phyloP scores from a whole-genome alignment of 2,797 vertebrate genomes.

The Amphiprion clarkii region DNA sequence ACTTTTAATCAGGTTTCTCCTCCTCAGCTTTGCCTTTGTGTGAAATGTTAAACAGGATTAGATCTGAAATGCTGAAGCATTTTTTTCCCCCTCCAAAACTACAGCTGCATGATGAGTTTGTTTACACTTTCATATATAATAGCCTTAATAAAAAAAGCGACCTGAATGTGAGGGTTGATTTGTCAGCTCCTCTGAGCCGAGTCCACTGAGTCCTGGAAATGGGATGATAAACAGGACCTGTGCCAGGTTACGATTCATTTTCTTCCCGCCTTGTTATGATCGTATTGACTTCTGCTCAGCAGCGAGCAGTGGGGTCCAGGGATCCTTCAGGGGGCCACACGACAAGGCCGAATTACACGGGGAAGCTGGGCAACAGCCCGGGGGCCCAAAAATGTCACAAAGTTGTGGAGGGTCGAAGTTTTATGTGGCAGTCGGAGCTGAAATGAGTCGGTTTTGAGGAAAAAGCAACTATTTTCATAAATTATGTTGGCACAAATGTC shows the following conservation, averaged over 20 bases:
- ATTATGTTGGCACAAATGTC: too few relatives aligned
- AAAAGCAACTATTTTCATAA: too few relatives aligned
- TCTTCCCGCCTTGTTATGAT: slow-evolving; percentile 54
- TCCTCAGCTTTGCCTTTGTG: slow-evolving; percentile 10
- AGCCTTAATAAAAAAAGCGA: neutral
- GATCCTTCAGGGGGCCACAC: slow-evolving; percentile 10
- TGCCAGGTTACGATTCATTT: slow-evolving; percentile 55
- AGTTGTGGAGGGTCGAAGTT: neutral
- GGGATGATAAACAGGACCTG: slow-evolving; percentile 51
- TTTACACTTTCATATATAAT: neutral
- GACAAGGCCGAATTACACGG: slow-evolving; percentile 24
- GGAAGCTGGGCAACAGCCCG: neutral
- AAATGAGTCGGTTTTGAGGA: too few relatives aligned
- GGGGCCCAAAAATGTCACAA: too few relatives aligned
- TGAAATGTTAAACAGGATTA: slow-evolving; percentile 22
- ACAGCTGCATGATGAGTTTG: too few relatives aligned
- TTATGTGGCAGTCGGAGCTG: neutral
- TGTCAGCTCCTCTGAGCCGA: neutral
- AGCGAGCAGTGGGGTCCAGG: slow-evolving; percentile 31
- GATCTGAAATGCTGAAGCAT: slow-evolving; percentile 8
- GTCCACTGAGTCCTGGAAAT: slow-evolving; percentile 6
- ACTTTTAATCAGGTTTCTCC: slow-evolving; percentile 16
- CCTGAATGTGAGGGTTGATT: neutral
- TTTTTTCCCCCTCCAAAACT: neutral
- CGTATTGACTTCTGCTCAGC: slow-evolving; percentile 53